Evolutionary conservation across 2,113 vertebrate genomes (phyloP).

Genomic region (Sturnira hondurensis): DNA sequence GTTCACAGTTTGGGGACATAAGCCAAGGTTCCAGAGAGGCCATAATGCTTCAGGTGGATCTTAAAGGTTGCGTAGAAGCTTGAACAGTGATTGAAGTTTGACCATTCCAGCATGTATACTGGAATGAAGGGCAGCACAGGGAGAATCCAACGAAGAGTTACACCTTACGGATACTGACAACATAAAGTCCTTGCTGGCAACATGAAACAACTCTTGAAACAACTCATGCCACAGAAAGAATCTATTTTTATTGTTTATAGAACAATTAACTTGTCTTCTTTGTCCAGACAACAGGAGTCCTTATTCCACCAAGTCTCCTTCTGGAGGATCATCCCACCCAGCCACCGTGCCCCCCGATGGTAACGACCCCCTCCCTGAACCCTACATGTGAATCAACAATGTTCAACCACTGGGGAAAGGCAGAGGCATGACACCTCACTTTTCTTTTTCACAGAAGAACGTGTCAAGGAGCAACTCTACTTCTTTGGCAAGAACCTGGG

Average conservation of each 20-base stretch:
- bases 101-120: neutral
- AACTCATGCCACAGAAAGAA: neutral
- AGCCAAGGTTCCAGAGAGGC: neutral
- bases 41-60: neutral
- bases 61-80: neutral
- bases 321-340: neutral
- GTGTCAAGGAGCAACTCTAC: constrained; percentile 46
- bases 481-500: constrained; percentile 77
- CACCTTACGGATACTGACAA: neutral
- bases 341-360: constrained; percentile 22
- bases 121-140: neutral
- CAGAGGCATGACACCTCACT: neutral
- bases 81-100: neutral
- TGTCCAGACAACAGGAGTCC: constrained; percentile 58
- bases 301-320: constrained; percentile 58
- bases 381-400: neutral
- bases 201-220: neutral
- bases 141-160: neutral
- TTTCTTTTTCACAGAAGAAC: constrained; percentile 68
- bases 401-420: neutral
- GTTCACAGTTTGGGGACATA: neutral
- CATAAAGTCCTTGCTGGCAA: neutral
- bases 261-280: neutral
- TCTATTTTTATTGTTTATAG: neutral
- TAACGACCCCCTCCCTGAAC: neutral